Conservation (phyloP, 2,888 invertebrate species). For the Drosophila borborema region DNA sequence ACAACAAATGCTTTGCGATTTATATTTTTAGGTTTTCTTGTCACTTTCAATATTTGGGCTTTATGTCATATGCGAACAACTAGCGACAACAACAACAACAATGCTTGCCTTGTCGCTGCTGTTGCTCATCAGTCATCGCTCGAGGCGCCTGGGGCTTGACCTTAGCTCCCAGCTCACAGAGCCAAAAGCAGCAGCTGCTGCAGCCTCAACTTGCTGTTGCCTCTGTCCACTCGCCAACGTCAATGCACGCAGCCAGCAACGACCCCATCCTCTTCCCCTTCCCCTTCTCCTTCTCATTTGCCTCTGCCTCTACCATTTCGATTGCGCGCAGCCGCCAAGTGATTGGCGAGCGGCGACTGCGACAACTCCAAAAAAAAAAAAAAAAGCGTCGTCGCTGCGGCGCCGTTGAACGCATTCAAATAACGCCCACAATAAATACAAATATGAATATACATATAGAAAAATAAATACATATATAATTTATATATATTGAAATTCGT, state of each 20-base stretch:
- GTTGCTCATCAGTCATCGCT: slow-evolving; percentile 56
- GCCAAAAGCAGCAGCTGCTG: slow-evolving; percentile 35
- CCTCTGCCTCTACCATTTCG: background rate
- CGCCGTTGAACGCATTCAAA: slow-evolving; percentile 72
- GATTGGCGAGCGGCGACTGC: slow-evolving; percentile 35
- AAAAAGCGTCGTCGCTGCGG: slow-evolving; percentile 61
- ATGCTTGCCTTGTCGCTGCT: slow-evolving; percentile 38
- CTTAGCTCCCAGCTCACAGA: slow-evolving; percentile 56
- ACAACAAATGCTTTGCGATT: slow-evolving; percentile 57
- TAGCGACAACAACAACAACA: slow-evolving; percentile 16
- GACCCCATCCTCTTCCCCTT: background rate
- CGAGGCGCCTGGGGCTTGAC: slow-evolving; percentile 60
- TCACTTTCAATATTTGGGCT: slow-evolving; percentile 51
- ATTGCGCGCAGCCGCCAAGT: slow-evolving; percentile 26
- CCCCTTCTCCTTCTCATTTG: background rate
- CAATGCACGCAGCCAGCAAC: slow-evolving; percentile 63
- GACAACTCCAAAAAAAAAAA: slow-evolving; percentile 16
- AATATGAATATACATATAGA: slow-evolving; percentile 12
- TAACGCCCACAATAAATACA: slow-evolving; percentile 58
- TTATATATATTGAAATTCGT: slow-evolving; percentile 18
- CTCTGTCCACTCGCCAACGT: slow-evolving; percentile 64
- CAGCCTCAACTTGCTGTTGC: slow-evolving; percentile 26
- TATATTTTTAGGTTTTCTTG: slow-evolving; percentile 59
- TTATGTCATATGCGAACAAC: slow-evolving; percentile 44
- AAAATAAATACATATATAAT: background rate